These are phyloP conservation scores for Rhinopomastus cyanomelas DNA, from an alignment of 2,113 vertebrate genomes.

Conservation along the genomic window DNA sequence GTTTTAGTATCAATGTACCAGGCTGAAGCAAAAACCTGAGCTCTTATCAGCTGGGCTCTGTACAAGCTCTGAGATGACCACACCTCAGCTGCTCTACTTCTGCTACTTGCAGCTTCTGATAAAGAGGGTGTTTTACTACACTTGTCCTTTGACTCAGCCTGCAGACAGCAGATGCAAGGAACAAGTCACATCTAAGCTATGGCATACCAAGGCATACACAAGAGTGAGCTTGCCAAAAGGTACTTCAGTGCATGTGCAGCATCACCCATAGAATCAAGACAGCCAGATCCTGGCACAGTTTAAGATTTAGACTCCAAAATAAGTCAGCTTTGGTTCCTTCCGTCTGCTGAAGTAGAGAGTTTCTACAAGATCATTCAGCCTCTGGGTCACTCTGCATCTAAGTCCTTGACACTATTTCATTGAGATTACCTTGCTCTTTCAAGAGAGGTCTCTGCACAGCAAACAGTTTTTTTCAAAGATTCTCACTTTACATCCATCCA, in stretches of 20 bases:
- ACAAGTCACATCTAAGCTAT: not conserved
- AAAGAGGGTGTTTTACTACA: constrained; percentile 1
- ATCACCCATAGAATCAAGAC: not conserved
- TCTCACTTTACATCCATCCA: not conserved
- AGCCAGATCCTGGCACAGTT: not conserved
- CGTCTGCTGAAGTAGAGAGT: not conserved
- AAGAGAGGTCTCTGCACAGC: not conserved
- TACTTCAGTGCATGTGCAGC: not conserved
- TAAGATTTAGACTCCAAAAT: not conserved
- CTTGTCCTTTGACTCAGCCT: not conserved
- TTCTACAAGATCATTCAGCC: not conserved
- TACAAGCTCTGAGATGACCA: not conserved
- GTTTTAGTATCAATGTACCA: not conserved
- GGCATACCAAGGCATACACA: not conserved
- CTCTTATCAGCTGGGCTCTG: constrained; percentile 45
- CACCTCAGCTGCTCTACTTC: not conserved
- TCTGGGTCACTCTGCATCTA: not conserved
- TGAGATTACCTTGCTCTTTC: not conserved
- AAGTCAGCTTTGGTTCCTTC: not conserved
- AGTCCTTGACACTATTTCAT: not conserved
- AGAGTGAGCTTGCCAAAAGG: not conserved
- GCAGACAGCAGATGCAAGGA: not conserved
- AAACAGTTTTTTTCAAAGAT: not conserved
- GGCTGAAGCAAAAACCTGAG: not conserved
- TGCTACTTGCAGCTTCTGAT: constrained; percentile 36